Evolutionary conservation across 2,113 vertebrate species (phyloP), one percentile per base, ranked within the genome.

Genomic region (Butorides virescens): DNA sequence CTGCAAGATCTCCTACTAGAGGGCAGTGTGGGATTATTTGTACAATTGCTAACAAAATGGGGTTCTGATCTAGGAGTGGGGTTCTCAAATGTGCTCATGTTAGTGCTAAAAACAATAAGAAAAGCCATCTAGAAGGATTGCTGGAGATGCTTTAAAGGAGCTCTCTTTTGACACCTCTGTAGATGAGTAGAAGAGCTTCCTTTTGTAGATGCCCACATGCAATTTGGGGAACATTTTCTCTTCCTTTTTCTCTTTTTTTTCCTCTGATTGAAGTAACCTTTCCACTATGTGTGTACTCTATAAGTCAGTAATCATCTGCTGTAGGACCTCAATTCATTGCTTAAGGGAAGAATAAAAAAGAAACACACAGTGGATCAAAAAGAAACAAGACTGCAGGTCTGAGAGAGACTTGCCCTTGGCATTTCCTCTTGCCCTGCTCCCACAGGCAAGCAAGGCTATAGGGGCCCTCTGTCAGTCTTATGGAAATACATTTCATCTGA

Each of bases 361-460:
- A 78, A 91, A 84, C 71, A 93, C 37, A 77, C 19, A 25, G 21
- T 86, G 72, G 83, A 78, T 95, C 80, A 93, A 90, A 96, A 93
- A 88, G 88, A 91, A 97, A 88, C 86, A 90, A 91, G 92, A 66
- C 62, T 91, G 36, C 19, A 75, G 59, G 61, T 91, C 86, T 95
- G 49, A 81, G 75, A 91, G 84, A 97, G 80, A 61, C 74, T 85
- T 91, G 91, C 93, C 90, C 90, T 96, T 95, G 90, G 95, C 92
- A 97, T 97, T 97, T 97, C 80, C 81, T 92, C 73, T 72, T 93
- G 92, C 79, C 87, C 87, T 94, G 88, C 30, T 95, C 82, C 85
- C 25, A 39, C 79, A 92, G 68, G 70, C 86, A 86, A 66, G 88
- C 44, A 91, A 77, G 70, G 88, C 94, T 84, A 71, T 20, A 58